These are phyloP conservation scores for Cryptus viduatorius DNA, from an alignment of 2,888 invertebrate genomes.

Conservation along the genomic window DNA sequence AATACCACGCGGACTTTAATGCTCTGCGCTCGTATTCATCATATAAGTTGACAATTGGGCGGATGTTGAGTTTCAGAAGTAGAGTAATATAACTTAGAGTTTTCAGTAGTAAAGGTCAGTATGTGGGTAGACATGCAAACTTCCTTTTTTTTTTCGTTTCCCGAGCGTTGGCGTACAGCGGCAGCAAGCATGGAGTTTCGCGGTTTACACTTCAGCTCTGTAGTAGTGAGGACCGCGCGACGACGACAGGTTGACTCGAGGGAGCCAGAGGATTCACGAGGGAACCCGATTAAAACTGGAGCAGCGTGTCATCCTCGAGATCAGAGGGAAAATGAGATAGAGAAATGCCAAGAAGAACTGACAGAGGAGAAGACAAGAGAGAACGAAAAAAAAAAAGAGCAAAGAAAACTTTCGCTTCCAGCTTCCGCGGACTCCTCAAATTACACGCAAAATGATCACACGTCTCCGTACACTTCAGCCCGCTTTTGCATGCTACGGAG, in stretches of 20 bases:
- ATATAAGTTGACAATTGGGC: conserved; percentile 39
- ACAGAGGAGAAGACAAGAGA: conserved; percentile 24
- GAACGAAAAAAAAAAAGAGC: not conserved
- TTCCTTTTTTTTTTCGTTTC: conserved; percentile 12
- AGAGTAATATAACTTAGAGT: conserved; percentile 25
- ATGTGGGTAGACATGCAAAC: conserved; percentile 41
- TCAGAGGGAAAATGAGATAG: conserved; percentile 26
- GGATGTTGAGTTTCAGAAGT: conserved; percentile 37
- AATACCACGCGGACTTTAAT: conserved; percentile 36
- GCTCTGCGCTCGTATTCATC: conserved; percentile 36
- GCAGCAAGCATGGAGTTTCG: conserved; percentile 2
- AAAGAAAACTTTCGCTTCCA: not conserved
- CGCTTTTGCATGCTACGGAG: not conserved
- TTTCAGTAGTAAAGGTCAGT: conserved; percentile 38
- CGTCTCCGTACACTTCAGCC: not conserved
- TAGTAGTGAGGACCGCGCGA: not conserved
- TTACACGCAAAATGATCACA: conserved; percentile 8
- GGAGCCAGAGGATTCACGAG: not conserved
- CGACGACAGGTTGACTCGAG: conserved; percentile 8
- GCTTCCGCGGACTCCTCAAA: not conserved
- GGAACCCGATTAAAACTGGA: conserved; percentile 51
- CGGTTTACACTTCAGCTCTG: conserved; percentile 17
- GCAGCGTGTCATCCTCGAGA: conserved; percentile 48
- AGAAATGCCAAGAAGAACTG: conserved; percentile 20
- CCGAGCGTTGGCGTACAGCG: not conserved